Evolutionary conservation across 2,888 invertebrate genomes (phyloP).

Genomic region (Drosophila paramelanica): DNA sequence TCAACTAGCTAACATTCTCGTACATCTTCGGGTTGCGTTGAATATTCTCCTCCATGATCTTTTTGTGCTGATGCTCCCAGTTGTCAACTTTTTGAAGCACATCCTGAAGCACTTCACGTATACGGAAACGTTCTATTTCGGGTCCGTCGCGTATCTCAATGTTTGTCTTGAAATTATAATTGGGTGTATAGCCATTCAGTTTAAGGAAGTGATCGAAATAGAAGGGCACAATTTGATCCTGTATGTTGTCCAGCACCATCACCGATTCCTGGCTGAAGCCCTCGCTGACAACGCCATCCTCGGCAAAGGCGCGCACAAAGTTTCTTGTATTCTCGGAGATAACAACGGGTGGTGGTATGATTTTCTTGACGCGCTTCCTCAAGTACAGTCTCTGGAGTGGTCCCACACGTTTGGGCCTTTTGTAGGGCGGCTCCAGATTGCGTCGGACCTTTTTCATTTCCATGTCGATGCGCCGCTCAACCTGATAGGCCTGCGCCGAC

Average conservation of each 20-base stretch:
- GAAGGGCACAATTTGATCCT: conserved; percentile 83
- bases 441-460: conserved; percentile 82
- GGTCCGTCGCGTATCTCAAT: conserved; percentile 82
- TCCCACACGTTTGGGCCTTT: conserved; percentile 67
- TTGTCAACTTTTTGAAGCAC: conserved; percentile 67
- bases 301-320: conserved; percentile 82
- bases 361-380: conserved; percentile 56
- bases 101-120: conserved; percentile 69
- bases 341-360: conserved; percentile 36
- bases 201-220: conserved; percentile 84
- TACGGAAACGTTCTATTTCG: conserved; percentile 71
- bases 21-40: conserved; percentile 83
- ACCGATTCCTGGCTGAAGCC: conserved; percentile 68
- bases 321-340: conserved; percentile 79
- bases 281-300: conserved; percentile 64
- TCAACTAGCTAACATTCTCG: conserved; percentile 72
- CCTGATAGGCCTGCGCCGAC: conserved; percentile 78
- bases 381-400: conserved; percentile 74
- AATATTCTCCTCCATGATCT: conserved; percentile 83
- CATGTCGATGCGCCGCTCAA: conserved; percentile 81
- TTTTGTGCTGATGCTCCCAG: conserved; percentile 75
- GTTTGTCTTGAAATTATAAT: conserved; percentile 83
- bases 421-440: conserved; percentile 81
- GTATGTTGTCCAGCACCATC: conserved; percentile 70
- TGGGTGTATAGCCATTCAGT: conserved; percentile 83